phyloP scores from a whole-genome alignment of 53 echinoderm and acorn worm species.

The Holothuria scabra region DNA sequence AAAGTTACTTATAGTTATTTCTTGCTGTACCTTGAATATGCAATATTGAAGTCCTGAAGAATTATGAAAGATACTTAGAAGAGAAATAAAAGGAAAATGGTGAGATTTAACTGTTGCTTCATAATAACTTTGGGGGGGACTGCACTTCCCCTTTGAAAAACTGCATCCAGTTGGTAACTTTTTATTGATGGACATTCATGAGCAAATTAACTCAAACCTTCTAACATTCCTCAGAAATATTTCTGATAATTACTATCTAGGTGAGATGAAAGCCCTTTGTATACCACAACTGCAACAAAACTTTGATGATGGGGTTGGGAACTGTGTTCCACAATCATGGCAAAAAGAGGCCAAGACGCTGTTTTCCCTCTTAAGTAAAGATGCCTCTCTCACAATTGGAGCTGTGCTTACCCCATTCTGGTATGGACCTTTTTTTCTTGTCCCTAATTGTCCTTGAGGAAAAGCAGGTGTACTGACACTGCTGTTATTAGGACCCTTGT shows the following conservation, averaged over 20 bases:
- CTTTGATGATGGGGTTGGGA: constrained; percentile 60
- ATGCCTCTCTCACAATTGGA: constrained; percentile 18
- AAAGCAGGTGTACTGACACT: neutral
- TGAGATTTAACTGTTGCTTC: too few relatives aligned
- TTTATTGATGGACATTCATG: too few relatives aligned
- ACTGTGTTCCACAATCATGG: constrained; percentile 72
- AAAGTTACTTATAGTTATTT: too few relatives aligned
- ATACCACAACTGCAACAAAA: constrained; percentile 79
- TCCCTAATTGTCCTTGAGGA: constrained; percentile 6
- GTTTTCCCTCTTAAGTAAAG: constrained; percentile 26
- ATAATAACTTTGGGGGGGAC: too few relatives aligned
- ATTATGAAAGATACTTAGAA: too few relatives aligned
- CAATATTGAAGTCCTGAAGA: too few relatives aligned
- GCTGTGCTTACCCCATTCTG: neutral
- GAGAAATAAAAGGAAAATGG: too few relatives aligned
- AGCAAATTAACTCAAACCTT: too few relatives aligned
- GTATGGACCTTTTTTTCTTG: neutral
- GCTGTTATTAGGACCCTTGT: neutral
- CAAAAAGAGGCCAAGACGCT: constrained; percentile 70
- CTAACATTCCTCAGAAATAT: too few relatives aligned
- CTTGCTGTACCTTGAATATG: too few relatives aligned
- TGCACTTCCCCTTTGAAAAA: too few relatives aligned
- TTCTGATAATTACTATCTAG: neutral
- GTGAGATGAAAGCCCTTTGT: constrained; percentile 63
- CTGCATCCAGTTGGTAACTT: too few relatives aligned